Conservation (phyloP, 1,140 invertebrate genomes). For the Drosophila trapezifrons region DNA sequence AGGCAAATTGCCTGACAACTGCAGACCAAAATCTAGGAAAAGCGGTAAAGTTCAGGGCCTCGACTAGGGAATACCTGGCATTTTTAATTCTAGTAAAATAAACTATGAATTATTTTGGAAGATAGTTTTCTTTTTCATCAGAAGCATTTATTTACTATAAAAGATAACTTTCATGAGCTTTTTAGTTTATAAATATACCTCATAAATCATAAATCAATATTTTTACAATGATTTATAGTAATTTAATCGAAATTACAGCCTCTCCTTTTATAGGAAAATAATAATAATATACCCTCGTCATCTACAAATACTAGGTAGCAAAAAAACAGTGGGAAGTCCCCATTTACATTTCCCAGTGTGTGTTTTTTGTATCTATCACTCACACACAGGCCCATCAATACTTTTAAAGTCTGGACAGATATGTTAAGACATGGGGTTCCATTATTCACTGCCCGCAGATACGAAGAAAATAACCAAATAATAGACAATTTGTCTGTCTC, state of each 20-base stretch:
- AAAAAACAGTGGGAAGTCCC: constrained; percentile 42
- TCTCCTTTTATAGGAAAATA: too few relatives aligned
- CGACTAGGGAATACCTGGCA: neutral
- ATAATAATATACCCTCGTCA: neutral
- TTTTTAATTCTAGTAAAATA: neutral
- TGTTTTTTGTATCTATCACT: constrained; percentile 7
- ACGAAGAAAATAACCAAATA: constrained; percentile 47
- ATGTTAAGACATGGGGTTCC: constrained; percentile 45
- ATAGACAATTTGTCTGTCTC: constrained; percentile 51
- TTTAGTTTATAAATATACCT: too few relatives aligned
- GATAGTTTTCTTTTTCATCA: too few relatives aligned
- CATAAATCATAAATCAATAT: neutral
- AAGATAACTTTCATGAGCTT: too few relatives aligned
- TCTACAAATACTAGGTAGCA: neutral
- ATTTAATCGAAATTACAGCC: too few relatives aligned
- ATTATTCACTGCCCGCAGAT: constrained; percentile 53
- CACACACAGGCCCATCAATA: constrained; percentile 15
- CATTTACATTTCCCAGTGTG: constrained; percentile 7
- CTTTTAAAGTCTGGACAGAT: neutral
- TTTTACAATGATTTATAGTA: too few relatives aligned
- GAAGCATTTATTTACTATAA: too few relatives aligned
- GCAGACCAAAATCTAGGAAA: constrained; percentile 40
- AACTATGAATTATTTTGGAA: too few relatives aligned
- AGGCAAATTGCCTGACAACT: constrained; percentile 55
- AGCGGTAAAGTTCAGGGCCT: accelerated